Evolutionary conservation across 1,140 invertebrate species (phyloP).

Genomic region (Phortica variegata): DNA sequence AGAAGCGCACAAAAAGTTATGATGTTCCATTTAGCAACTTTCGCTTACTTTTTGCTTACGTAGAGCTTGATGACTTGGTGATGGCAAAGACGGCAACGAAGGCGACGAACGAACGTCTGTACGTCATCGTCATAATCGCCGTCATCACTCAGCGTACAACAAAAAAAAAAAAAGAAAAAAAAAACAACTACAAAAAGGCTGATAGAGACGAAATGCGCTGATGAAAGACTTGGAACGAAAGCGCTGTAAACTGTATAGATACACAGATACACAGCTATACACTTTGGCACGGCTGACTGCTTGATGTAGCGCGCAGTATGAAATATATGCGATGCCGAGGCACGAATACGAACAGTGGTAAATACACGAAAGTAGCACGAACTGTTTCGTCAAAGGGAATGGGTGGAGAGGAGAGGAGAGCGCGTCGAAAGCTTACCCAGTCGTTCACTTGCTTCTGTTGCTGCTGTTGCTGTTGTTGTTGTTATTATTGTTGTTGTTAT

Average conservation of each 20-base stretch:
- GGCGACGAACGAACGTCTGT: neutral
- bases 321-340: neutral
- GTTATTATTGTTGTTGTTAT: too few species aligned
- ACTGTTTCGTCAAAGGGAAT: slow-evolving; percentile 13
- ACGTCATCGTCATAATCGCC: slow-evolving; percentile 53
- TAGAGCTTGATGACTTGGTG: slow-evolving; percentile 13
- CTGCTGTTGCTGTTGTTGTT: too few species aligned
- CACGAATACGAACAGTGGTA: neutral
- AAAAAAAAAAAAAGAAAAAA: too few species aligned
- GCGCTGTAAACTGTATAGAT: neutral
- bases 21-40: slow-evolving; percentile 53
- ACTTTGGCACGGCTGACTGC: too few species aligned
- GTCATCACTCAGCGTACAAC: slow-evolving; percentile 46
- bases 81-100: neutral
- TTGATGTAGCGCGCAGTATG: slow-evolving; percentile 14
- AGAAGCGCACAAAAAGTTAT: slow-evolving; percentile 40
- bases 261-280: neutral
- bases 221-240: slow-evolving; percentile 45
- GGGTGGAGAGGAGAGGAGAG: slow-evolving; percentile 21
- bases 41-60: slow-evolving; percentile 46
- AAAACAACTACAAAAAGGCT: too few species aligned
- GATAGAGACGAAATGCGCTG: too few species aligned
- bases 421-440: neutral
- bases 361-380: slow-evolving; percentile 2
- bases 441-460: slow-evolving; percentile 16